Base-by-base conservation (phyloP, 2,797 vertebrate species). In the Anguilla anguilla region DNA sequence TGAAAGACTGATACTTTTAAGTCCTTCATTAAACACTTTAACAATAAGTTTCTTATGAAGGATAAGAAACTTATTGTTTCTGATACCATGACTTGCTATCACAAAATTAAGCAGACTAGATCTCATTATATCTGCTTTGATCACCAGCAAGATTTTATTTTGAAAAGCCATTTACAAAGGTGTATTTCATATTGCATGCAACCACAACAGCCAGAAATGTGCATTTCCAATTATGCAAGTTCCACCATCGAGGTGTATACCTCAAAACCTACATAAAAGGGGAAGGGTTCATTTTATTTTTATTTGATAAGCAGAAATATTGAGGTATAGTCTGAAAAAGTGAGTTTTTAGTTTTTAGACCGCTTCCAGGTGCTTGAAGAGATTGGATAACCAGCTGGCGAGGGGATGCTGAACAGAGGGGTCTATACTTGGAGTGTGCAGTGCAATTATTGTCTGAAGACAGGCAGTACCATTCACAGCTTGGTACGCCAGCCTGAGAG, bases 401-500 rank as follows among this genome's bases (percentile, higher is more conserved):
- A 28, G 61, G 9, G 61, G n/a, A 67, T n/a, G 61, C 61, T n/a
- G 61, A 67, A 57, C 55, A 17, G 55, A 22, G 61, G n/a, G 22
- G 61, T 67, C 6, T 67, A 43, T 43, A n/a, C 61, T 67, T 25
- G 22, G 22, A 25, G 61, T n/a, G n/a, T 67, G 61, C 61, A 2
- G 61, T n/a, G 17, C 61, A 67, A 25, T n/a, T 25, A 25, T 67
- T 67, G 61, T 67, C 61, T 67, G 22, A 67, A 67, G 61, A 67
- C n/a, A 67, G 61, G 61, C n/a, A n/a, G 61, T 67, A n/a, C 61
- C 61, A 67, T 67, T 67, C 61, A 67, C 61, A 25, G 61, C 61
- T 67, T 67, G 61, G 3, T 64, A 64, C 64, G 61, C 61, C 61
- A 67, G n/a, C 61, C 61, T 67, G 61, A 67, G 61, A n/a, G 61